Evolutionary conservation across 2,797 vertebrate genomes (phyloP).

Genomic region (Manis crassicaudata): DNA sequence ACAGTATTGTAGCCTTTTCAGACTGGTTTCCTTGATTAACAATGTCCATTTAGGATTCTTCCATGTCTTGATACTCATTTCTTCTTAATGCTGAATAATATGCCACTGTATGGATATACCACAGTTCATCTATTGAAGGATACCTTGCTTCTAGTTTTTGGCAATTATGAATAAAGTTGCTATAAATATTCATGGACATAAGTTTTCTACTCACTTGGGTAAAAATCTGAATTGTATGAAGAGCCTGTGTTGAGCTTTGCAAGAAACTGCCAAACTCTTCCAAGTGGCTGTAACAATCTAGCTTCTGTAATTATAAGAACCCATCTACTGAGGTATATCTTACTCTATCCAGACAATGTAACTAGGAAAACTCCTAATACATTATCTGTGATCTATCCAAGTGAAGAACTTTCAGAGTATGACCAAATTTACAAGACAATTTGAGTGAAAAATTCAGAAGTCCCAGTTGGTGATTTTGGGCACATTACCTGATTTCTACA

Average conservation of each 20-base stretch:
- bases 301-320: background rate
- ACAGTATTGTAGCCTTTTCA: background rate
- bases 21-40: background rate
- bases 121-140: background rate
- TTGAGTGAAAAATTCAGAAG: background rate
- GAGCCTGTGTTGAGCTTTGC: background rate
- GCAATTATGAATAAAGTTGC: background rate
- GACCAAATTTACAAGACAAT: background rate
- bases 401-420: background rate
- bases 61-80: background rate
- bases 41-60: background rate
- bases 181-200: background rate
- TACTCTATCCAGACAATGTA: background rate
- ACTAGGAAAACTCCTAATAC: background rate
- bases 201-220: background rate
- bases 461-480: background rate
- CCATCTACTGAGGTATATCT: background rate
- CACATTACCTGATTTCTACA: background rate
- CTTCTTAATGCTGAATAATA: background rate
- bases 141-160: background rate
- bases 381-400: background rate
- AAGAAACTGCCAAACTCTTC: background rate
- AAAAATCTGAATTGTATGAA: background rate
- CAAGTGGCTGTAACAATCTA: background rate
- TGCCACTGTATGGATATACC: background rate